phyloP scores from a whole-genome alignment of 2,888 invertebrate genomes.

The Clitarchus hookeri region DNA sequence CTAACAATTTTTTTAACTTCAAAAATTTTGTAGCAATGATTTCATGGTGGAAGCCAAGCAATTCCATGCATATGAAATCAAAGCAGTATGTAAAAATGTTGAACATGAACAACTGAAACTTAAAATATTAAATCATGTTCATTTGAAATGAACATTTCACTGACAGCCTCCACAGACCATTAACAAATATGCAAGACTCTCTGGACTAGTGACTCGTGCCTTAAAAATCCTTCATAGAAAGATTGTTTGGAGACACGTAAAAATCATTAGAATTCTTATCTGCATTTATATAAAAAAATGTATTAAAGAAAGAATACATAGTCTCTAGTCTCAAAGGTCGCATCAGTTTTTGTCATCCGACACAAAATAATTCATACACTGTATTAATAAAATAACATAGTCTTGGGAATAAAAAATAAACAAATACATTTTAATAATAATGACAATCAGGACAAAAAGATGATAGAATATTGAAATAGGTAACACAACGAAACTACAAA shows the following conservation, averaged over 20 bases:
- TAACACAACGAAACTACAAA: neutral
- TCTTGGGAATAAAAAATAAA: constrained; percentile 2
- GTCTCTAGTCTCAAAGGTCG: constrained; percentile 5
- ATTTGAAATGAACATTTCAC: no score
- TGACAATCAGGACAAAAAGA: neutral
- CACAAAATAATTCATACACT: neutral
- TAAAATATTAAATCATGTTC: no score
- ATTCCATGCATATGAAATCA: no score
- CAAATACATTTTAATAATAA: constrained; percentile 21
- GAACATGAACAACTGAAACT: no score
- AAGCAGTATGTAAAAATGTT: no score
- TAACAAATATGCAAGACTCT: neutral
- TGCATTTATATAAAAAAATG: neutral
- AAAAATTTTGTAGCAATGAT: no score
- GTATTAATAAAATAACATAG: constrained; percentile 17
- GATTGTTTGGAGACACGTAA: neutral
- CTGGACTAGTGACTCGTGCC: neutral
- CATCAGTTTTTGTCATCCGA: neutral
- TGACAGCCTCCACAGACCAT: no score
- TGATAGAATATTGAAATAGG: constrained; percentile 17
- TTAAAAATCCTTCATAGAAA: neutral
- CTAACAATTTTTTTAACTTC: no score
- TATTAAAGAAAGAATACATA: neutral
- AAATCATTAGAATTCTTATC: neutral
- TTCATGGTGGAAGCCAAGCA: no score